Conservation (phyloP, 2,797 vertebrate genomes). For the Alfaro cultratus region DNA sequence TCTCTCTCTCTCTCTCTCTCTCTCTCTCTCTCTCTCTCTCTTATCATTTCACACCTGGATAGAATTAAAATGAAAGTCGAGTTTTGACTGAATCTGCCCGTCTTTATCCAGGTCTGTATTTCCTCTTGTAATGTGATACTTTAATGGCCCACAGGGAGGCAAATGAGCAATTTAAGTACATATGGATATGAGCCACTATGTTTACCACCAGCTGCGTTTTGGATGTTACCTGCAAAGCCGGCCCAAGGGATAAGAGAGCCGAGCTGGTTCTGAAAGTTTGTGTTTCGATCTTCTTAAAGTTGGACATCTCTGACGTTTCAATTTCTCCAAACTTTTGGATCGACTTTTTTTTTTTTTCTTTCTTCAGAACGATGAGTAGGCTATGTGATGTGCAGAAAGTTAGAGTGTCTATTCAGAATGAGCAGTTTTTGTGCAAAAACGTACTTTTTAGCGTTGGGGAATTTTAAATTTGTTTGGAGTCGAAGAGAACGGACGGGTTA, state of each 20-base stretch:
- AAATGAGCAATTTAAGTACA: slow-evolving; percentile 55
- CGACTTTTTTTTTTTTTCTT: neutral
- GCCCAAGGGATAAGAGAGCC: neutral
- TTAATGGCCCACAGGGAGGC: slow-evolving; percentile 57
- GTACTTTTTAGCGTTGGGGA: too few species aligned
- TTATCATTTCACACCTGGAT: neutral
- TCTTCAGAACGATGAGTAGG: neutral
- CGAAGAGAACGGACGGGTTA: neutral
- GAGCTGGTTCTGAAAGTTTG: slow-evolving; percentile 75
- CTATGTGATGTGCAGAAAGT: neutral
- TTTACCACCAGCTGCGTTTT: slow-evolving; percentile 56
- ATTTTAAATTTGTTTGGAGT: neutral
- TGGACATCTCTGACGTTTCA: neutral
- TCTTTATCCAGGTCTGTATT: slow-evolving; percentile 40
- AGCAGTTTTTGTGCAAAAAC: neutral
- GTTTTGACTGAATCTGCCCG: neutral
- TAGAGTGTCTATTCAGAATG: neutral
- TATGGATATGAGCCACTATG: slow-evolving; percentile 42
- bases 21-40: neutral
- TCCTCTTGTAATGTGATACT: slow-evolving; percentile 60
- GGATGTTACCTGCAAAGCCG: slow-evolving; percentile 42
- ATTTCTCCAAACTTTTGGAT: neutral
- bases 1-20: neutral
- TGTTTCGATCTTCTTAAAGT: neutral
- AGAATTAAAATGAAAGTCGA: neutral